Conservation (phyloP, 2,797 vertebrate species). For the Simalia tracyae region DNA sequence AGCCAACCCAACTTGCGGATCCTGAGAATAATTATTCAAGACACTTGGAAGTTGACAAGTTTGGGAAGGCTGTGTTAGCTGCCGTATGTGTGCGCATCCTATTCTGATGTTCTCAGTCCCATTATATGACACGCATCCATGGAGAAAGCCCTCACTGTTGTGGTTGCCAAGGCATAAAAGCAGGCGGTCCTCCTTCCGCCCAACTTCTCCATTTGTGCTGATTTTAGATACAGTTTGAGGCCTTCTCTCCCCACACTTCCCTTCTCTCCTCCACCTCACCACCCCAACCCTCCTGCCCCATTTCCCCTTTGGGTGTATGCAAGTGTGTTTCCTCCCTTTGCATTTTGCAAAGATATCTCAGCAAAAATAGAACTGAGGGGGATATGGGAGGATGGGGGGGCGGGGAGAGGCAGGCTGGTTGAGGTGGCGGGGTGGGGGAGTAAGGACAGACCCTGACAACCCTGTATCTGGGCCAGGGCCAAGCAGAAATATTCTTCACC, state of each 20-base stretch:
- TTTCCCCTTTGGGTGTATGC: slow-evolving; percentile 22
- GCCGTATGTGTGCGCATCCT: neutral
- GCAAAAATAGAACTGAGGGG: slow-evolving; percentile 32
- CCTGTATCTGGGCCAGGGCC: slow-evolving; percentile 13
- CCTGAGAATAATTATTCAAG: neutral
- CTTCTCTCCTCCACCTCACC: neutral
- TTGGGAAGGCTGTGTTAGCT: neutral
- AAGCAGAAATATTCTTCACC: slow-evolving; percentile 40
- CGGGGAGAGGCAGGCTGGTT: neutral
- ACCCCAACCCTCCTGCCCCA: neutral
- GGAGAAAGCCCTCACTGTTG: neutral
- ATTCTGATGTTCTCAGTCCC: neutral
- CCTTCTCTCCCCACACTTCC: neutral
- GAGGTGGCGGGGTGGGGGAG: neutral
- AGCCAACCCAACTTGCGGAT: neutral
- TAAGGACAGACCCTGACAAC: slow-evolving; percentile 1
- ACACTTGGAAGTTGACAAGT: neutral
- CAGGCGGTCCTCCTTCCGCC: neutral
- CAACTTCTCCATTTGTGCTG: slow-evolving; percentile 18
- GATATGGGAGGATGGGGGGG: slow-evolving; percentile 5
- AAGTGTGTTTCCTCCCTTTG: slow-evolving; percentile 32
- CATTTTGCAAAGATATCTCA: slow-evolving; percentile 43
- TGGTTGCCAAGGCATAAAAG: neutral
- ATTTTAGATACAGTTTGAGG: slow-evolving; percentile 21
- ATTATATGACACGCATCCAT: neutral